phyloP scores from a whole-genome alignment of 2,888 invertebrate genomes.

The Dolichopus griseipennis region DNA sequence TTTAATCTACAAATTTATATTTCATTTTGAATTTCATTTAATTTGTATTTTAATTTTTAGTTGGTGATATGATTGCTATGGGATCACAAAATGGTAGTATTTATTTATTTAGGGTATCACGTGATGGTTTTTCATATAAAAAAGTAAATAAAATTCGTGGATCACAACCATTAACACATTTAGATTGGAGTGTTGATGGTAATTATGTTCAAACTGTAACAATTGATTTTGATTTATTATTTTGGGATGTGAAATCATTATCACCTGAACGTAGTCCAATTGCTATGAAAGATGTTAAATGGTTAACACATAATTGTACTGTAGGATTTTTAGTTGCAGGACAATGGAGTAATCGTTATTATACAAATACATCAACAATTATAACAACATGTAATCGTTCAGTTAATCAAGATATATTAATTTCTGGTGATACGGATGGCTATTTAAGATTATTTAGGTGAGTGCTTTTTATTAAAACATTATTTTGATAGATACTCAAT shows the following conservation, averaged over 20 bases:
- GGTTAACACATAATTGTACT: constrained; percentile 79
- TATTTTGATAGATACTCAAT: background rate
- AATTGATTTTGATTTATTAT: constrained; percentile 78
- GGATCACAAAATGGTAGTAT: constrained; percentile 81
- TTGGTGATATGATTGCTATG: constrained; percentile 78
- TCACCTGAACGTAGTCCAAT: constrained; percentile 80
- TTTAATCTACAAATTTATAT: constrained; percentile 22
- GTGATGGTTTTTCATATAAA: constrained; percentile 84
- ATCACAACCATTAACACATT: constrained; percentile 71
- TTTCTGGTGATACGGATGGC: constrained; percentile 84
- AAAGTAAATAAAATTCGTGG: constrained; percentile 83
- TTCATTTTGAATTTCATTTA: too few relatives aligned
- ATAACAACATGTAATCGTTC: constrained; percentile 74
- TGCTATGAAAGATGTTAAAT: constrained; percentile 84
- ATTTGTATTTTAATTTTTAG: constrained; percentile 42
- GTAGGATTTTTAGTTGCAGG: constrained; percentile 82
- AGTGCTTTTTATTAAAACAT: constrained; percentile 8
- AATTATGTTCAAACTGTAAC: constrained; percentile 81
- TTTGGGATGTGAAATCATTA: constrained; percentile 84
- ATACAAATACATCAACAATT: constrained; percentile 74
- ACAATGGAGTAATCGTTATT: constrained; percentile 85
- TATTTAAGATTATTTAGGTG: constrained; percentile 75
- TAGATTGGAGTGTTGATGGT: constrained; percentile 89
- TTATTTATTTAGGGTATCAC: constrained; percentile 72
- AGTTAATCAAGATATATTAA: constrained; percentile 71